Base-by-base conservation (phyloP, 2,888 invertebrate genomes). In the Pilophorus perplexus region DNA sequence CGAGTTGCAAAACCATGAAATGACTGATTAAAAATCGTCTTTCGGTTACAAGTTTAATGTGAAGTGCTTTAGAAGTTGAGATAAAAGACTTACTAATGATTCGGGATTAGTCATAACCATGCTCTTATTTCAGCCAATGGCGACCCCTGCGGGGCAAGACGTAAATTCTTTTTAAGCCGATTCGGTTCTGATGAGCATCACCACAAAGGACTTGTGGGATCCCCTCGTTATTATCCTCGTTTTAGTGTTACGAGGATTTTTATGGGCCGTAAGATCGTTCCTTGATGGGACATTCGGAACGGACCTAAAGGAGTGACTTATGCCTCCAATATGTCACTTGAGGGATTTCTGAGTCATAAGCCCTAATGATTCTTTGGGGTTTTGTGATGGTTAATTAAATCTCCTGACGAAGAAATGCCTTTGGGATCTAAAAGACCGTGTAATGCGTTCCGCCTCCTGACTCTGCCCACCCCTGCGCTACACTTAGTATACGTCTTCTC, bases 341-440 rank as follows among this genome's bases (percentile, higher is more conserved):
- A n/a, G n/a, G n/a, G n/a, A n/a, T n/a, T n/a, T n/a, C 18, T 52
- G 27, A 33, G 28, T 27, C 52, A 28, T 50, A 44, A 44, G 42
- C 1, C 48, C 22, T 25, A 25, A 25, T 48, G 33, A 52, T 52
- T n/a, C 18, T 10, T n/a, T 20, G 52, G 16, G 27, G 52, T 25
- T 52, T 52, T 27, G 52, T 16, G 52, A 52, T 16, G 52, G 23
- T 52, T 52, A 52, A 52, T 52, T 52, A 52, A 52, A 52, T 52
- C 52, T 28, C 33, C 18, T 25, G 46, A 20, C 28, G 52, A 28
- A 18, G 16, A 12, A 52, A 52, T 33, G 52, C 18, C 16, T 33
- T 10, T 52, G 23, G 14, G 20, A 52, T 52, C 52, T 33, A 28
- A 52, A 52, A 52, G 52, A 52, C n/a, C 52, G 52, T 52, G 52